These are phyloP conservation scores for Hipparchia sbordonii DNA, from an alignment of 2,888 invertebrate species.

Conservation along the genomic window DNA sequence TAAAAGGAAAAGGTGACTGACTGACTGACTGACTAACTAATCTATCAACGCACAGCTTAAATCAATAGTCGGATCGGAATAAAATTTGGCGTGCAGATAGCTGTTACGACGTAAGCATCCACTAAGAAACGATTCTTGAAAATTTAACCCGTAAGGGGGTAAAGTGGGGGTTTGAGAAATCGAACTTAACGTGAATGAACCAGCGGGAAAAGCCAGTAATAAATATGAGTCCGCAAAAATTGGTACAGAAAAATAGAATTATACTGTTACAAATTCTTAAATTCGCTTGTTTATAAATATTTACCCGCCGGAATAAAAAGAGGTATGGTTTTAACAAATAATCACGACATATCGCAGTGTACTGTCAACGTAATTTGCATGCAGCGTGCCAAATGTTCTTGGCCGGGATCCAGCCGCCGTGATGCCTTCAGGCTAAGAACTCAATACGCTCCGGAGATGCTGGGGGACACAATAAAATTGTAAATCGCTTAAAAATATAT, in stretches of 20 bases:
- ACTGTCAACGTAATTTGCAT: constrained; percentile 26
- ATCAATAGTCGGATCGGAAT: too few species aligned
- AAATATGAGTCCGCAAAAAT: neutral
- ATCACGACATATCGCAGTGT: constrained; percentile 16
- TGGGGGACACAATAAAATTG: constrained; percentile 12
- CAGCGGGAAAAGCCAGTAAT: too few species aligned
- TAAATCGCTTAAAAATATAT: neutral
- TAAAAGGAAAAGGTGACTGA: too few species aligned
- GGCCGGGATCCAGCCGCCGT: constrained; percentile 15
- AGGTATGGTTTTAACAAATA: constrained; percentile 18
- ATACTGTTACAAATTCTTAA: neutral
- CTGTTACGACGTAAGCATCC: too few species aligned
- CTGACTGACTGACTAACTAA: too few species aligned
- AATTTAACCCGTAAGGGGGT: too few species aligned
- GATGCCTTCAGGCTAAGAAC: constrained; percentile 23
- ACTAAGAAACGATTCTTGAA: too few species aligned
- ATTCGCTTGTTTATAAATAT: neutral
- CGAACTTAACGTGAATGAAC: too few species aligned
- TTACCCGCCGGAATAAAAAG: neutral
- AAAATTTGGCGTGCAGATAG: too few species aligned
- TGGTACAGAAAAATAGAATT: neutral
- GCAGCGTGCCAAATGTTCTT: constrained; percentile 23
- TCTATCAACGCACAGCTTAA: too few species aligned
- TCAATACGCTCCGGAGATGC: constrained; percentile 13
- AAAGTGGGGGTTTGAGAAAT: too few species aligned